phyloP scores from a whole-genome alignment of 2,797 vertebrate species.

The Sternarchorhynchus goeldii region DNA sequence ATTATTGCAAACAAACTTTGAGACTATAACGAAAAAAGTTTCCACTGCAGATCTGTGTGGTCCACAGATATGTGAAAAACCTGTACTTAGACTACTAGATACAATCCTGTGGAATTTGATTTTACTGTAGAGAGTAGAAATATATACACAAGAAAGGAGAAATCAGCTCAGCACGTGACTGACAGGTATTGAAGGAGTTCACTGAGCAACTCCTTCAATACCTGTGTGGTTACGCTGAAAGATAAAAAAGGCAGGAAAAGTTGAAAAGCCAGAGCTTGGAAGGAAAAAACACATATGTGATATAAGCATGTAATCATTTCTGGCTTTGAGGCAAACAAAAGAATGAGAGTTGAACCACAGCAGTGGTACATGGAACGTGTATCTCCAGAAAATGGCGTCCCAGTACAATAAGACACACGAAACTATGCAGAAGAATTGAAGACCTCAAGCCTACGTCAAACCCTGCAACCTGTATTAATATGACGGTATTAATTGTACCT shows the following conservation, averaged over 20 bases:
- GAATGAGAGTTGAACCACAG: constrained; percentile 5
- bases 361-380: constrained; percentile 4
- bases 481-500: neutral
- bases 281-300: constrained; percentile 26
- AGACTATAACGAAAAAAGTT: neutral
- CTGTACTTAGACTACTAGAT: neutral
- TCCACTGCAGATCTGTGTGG: neutral
- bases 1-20: too few relatives aligned
- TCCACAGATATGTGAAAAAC: neutral
- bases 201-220: constrained; percentile 30
- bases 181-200: constrained; percentile 39
- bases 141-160: neutral
- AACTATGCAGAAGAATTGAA: neutral
- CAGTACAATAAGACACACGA: neutral
- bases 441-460: neutral
- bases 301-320: constrained; percentile 37
- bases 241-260: constrained; percentile 14
- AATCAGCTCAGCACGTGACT: constrained; percentile 16
- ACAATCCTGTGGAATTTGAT: neutral
- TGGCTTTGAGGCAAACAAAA: constrained; percentile 33
- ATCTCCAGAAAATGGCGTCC: constrained; percentile 24
- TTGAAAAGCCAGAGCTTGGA: constrained; percentile 29
- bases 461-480: neutral
- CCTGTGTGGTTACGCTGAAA: constrained; percentile 9
- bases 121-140: constrained; percentile 12